Percentiles rank a stretch among this genome's conserved stretches.
These are phyloP conservation scores for Cepaea hortensis DNA, from an alignment of 2,888 invertebrate genomes.

Conservation along the genomic window DNA sequence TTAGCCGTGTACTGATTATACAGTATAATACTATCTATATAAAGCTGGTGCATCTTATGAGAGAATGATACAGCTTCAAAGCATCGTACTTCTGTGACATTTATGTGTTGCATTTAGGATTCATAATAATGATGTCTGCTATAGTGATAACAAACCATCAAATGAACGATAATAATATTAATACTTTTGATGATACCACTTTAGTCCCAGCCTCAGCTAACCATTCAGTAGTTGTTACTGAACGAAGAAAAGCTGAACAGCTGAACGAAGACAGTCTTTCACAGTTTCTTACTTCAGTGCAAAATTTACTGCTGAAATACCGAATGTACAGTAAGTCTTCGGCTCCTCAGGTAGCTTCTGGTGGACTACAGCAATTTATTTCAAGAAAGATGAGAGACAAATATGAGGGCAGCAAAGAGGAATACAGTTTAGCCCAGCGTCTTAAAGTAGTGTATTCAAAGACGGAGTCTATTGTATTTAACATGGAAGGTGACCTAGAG, in stretches of 20 bases:
- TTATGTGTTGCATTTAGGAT: background rate
- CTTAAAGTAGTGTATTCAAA: constrained; percentile 49
- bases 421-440: constrained; percentile 41
- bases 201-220: too few relatives aligned
- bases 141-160: constrained; percentile 3
- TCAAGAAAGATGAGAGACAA: constrained; percentile 56
- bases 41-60: background rate
- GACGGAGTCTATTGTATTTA: constrained; percentile 24
- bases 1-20: constrained; percentile 1
- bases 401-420: constrained; percentile 43
- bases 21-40: background rate
- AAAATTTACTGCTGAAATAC: constrained; percentile 63
- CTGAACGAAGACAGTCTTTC: constrained; percentile 32
- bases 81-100: background rate
- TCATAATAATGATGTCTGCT: constrained; percentile 5
- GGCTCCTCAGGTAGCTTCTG: constrained; percentile 59
- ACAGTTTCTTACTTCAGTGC: constrained; percentile 54
- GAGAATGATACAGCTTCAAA: background rate
- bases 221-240: background rate
- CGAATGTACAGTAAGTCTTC: constrained; percentile 63
- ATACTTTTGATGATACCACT: too few relatives aligned
- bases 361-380: constrained; percentile 66
- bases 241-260: constrained; percentile 2
- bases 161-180: background rate
- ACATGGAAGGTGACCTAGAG: constrained; percentile 9